phyloP scores from a whole-genome alignment of 2,797 vertebrate genomes.

The Tapera naevia region DNA sequence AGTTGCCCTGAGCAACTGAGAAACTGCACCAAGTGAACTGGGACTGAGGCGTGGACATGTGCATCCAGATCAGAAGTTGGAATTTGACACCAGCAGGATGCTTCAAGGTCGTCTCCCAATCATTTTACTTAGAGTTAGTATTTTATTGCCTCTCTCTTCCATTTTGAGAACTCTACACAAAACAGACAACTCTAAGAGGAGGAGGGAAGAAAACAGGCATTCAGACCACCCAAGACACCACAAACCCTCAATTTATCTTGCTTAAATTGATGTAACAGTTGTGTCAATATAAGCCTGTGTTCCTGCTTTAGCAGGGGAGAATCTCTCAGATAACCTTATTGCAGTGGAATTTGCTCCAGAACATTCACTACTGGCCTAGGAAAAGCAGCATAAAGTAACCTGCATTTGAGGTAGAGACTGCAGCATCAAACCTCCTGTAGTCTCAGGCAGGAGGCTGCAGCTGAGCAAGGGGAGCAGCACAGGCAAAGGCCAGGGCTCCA shows the following conservation, averaged over 20 bases:
- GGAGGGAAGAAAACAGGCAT: neutral
- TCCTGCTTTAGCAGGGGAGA: neutral
- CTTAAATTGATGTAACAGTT: neutral
- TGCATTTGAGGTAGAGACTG: rapidly evolving
- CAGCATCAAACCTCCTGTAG: neutral
- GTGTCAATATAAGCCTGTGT: neutral
- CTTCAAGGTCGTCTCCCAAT: neutral
- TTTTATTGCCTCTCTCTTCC: neutral
- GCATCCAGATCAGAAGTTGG: neutral
- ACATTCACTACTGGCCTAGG: neutral
- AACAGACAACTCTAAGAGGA: neutral
- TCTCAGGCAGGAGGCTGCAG: neutral
- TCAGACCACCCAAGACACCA: neutral
- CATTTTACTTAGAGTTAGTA: rapidly evolving
- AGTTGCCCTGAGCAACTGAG: neutral
- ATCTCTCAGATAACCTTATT: neutral
- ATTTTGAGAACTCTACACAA: neutral
- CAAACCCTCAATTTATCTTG: neutral
- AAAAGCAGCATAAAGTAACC: neutral
- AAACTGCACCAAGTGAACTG: slow-evolving; percentile 31
- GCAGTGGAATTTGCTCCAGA: neutral
- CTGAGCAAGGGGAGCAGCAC: neutral
- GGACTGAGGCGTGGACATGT: neutral
- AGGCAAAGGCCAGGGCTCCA: neutral
- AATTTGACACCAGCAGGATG: neutral